Base-by-base conservation (phyloP, 2,888 invertebrate genomes). In the Latrodectus elegans region DNA sequence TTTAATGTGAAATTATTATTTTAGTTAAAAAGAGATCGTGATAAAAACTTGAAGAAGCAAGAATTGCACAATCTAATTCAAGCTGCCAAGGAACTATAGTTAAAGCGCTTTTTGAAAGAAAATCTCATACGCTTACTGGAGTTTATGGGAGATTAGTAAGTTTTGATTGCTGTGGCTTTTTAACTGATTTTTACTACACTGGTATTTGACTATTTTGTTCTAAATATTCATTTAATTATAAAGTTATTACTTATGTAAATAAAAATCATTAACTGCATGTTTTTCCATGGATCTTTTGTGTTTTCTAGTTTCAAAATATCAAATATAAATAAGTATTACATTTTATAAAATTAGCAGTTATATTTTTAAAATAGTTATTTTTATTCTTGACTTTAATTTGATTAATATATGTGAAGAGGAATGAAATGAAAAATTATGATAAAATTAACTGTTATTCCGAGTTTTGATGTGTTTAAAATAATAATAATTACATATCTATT, bases 141-240 rank as follows among this genome's bases (percentile, higher is more conserved):
- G 95, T 99, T 89, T 95, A 95, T 91, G 99, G 99, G 0, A 94
- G 99, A 92, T 92, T 99, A 94, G 97, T 96, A 89, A 88, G 89
- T 38, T 38, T 38, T 38, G 3, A 38, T 38, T 38, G 38, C 3
- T 38, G 4, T 38, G 4, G 1, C 1, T 38, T 38, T 38, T 6
- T 38, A 38, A 38, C 3, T 38, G 1, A 38, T 38, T 38, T 38
- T 6, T 6, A 38, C 4, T 38, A 38, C 38, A 38, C 38, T 38
- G 38, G 4, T 38, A 6, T 38, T 38, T 38, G 38, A 38, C 6
- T 38, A 38, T 52, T 68, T 67, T 12, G 49, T 70, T 49, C 49
- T 49, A 3, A 6, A 38, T 38, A 6, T 38, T 38, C 4, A 38
- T 38, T 38, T 38, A 38, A 38, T 38, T 22, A 22, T 22, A 22